phyloP scores from a whole-genome alignment of 2,113 vertebrate genomes.

The Prunella himalayana region DNA sequence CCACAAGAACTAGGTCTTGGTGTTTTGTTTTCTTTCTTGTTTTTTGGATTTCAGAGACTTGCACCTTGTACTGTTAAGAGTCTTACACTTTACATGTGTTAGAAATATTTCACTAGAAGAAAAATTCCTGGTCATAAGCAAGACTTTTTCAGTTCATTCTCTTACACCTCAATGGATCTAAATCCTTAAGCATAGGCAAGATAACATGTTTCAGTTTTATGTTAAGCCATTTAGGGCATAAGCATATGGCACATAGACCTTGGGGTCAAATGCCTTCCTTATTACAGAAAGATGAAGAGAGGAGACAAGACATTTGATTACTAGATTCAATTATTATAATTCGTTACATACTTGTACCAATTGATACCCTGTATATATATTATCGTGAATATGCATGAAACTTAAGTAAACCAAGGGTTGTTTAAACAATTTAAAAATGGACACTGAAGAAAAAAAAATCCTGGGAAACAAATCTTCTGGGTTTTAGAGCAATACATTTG shows the following conservation, averaged over 20 bases:
- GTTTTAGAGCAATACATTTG: not conserved
- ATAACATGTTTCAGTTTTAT: not conserved
- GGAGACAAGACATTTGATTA: not conserved
- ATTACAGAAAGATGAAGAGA: not conserved
- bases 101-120: not conserved
- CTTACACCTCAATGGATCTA: not conserved
- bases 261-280: not conserved
- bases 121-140: not conserved
- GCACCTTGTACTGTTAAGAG: not conserved
- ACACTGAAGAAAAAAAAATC: not conserved
- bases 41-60: not conserved
- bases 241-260: rapidly evolving
- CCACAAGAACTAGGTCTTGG: not conserved
- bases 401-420: not conserved
- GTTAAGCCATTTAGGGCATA: not conserved
- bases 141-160: not conserved
- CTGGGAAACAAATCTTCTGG: not conserved
- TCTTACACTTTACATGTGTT: not conserved
- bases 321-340: not conserved
- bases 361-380: not conserved
- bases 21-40: rapidly evolving
- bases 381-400: not conserved
- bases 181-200: not conserved
- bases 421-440: not conserved
- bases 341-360: not conserved